Evolutionary conservation across 2,113 vertebrate genomes (phyloP).

Genomic region (Hippopotamus amphibius): DNA sequence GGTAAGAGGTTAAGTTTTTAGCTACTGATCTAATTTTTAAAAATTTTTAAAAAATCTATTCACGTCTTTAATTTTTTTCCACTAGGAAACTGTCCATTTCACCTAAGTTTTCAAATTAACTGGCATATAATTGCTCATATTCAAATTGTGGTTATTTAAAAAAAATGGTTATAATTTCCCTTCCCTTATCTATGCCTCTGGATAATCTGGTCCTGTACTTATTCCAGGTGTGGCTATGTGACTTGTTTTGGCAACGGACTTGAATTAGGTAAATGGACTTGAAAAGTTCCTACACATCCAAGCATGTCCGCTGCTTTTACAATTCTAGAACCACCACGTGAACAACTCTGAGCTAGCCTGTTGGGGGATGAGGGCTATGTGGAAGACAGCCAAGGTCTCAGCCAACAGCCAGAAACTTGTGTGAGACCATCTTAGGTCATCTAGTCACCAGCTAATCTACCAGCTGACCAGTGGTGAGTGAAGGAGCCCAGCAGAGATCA

Average conservation of each 20-base stretch:
- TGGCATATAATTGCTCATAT: neutral
- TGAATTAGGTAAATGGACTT: neutral
- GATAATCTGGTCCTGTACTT: neutral
- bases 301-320: neutral
- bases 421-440: neutral
- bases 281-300: neutral
- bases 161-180: neutral
- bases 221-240: neutral
- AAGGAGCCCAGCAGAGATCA: neutral
- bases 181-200: neutral
- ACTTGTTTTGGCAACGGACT: slow-evolving; percentile 31
- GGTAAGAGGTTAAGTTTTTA: neutral
- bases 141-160: neutral
- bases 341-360: neutral
- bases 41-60: slow-evolving; percentile 11
- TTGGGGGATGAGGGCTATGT: neutral
- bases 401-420: neutral
- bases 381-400: neutral
- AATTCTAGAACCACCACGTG: neutral
- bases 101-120: slow-evolving; percentile 15
- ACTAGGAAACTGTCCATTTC: neutral
- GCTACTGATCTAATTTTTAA: neutral
- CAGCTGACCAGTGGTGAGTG: neutral
- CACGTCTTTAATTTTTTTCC: neutral
- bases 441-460: neutral